Conservation (phyloP, 1,140 invertebrate species). For the Ceratoteleas bidentatus region DNA sequence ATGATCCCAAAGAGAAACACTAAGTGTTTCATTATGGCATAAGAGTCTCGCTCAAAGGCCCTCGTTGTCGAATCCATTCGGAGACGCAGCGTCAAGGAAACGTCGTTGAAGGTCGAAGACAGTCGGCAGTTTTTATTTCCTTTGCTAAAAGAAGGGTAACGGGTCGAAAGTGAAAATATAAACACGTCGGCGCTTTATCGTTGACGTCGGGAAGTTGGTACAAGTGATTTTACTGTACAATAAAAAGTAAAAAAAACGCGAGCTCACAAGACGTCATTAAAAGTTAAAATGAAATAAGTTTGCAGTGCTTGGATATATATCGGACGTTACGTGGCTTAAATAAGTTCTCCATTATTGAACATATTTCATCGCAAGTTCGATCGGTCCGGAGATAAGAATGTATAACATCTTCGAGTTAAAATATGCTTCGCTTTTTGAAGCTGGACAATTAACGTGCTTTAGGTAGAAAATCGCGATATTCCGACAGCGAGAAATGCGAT, state of each 20-base stretch:
- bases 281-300: constrained; percentile 62
- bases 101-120: not conserved
- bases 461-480: too few species aligned
- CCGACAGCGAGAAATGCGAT: too few species aligned
- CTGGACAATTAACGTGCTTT: too few species aligned
- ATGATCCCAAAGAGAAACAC: not conserved
- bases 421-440: not conserved
- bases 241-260: constrained; percentile 22
- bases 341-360: constrained; percentile 55
- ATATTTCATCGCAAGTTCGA: constrained; percentile 45
- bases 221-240: constrained; percentile 47
- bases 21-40: constrained; percentile 28
- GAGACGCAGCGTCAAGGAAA: not conserved
- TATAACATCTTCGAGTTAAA: constrained; percentile 32
- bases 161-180: constrained; percentile 20
- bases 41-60: constrained; percentile 10
- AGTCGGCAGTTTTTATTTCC: not conserved
- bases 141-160: not conserved
- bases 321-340: constrained; percentile 44
- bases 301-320: constrained; percentile 34
- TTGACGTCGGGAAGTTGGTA: constrained; percentile 16
- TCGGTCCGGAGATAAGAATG: constrained; percentile 20
- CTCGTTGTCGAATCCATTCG: not conserved
- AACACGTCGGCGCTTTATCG: constrained; percentile 13
- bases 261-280: constrained; percentile 47